Percentiles rank a stretch among this genome's conserved stretches.
Conservation (phyloP, 30 jellyfish, hydroid and myxozoan species). For the Pelagia noctiluca region DNA sequence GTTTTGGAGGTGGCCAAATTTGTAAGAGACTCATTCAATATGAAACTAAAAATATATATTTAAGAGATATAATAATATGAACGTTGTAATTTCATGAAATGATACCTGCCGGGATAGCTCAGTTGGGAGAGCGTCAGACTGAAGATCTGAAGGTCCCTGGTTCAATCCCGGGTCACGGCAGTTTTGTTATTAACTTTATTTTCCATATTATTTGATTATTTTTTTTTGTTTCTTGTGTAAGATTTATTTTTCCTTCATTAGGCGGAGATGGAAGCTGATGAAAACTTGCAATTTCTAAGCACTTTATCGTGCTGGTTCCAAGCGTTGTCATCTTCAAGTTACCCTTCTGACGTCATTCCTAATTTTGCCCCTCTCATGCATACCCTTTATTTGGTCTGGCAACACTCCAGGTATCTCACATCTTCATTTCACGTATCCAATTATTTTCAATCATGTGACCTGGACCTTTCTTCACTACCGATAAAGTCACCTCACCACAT, state of each 20-base stretch:
- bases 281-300: conserved; percentile 65
- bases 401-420: conserved; percentile 70
- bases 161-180: no score
- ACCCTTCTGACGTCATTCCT: conserved; percentile 50
- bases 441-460: no score
- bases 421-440: no score
- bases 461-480: no score
- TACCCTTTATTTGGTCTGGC: conserved; percentile 75
- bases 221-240: background rate
- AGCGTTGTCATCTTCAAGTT: conserved; percentile 27
- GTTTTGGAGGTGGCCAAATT: no score
- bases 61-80: no score
- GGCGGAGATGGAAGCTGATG: conserved; percentile 80
- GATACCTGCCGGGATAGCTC: no score
- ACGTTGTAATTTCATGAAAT: background rate
- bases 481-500: no score
- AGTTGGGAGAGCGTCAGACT: no score
- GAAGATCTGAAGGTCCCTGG: no score
- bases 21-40: no score
- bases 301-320: conserved; percentile 72
- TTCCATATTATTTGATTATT: background rate
- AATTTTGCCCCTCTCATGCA: conserved; percentile 83
- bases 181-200: background rate
- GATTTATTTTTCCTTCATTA: background rate
- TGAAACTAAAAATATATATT: no score